These are phyloP conservation scores for Xenopus petersii DNA, from an alignment of 2,797 vertebrate species.

Conservation along the genomic window DNA sequence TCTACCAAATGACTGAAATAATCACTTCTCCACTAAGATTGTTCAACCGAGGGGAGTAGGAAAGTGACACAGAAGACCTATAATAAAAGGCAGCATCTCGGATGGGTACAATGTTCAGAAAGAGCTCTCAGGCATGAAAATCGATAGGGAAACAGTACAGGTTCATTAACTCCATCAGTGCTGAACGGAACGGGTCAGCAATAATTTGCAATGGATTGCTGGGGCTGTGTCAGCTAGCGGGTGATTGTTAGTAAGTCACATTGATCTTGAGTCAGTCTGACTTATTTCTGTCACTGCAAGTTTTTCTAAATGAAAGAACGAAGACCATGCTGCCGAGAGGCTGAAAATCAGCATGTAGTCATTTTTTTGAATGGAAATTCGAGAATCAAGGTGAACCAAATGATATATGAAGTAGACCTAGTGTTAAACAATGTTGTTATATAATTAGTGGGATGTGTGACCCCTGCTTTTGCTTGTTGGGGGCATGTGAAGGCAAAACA, in stretches of 20 bases:
- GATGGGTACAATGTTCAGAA: constrained; percentile 31
- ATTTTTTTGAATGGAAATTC: too few relatives aligned
- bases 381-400: too few relatives aligned
- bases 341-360: too few relatives aligned
- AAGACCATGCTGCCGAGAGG: not conserved
- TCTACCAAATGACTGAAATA: constrained; percentile 38
- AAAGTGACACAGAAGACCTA: constrained; percentile 35
- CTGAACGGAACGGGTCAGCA: constrained; percentile 25
- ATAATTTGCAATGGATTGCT: constrained; percentile 32
- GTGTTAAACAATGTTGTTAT: too few relatives aligned
- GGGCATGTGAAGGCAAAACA: too few relatives aligned
- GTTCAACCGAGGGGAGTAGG: constrained; percentile 31
- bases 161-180: constrained; percentile 38
- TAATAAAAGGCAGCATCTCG: constrained; percentile 28
- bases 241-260: constrained; percentile 22
- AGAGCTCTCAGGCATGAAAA: constrained; percentile 33
- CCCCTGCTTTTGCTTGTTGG: too few relatives aligned
- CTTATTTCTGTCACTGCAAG: constrained; percentile 17
- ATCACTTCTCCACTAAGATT: constrained; percentile 12
- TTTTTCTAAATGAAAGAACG: constrained; percentile 6
- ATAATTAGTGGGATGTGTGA: too few relatives aligned
- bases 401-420: too few relatives aligned
- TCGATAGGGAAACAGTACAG: constrained; percentile 21
- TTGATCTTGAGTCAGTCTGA: constrained; percentile 25
- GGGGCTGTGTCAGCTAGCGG: constrained; percentile 9